phyloP scores from a whole-genome alignment of 1,140 invertebrate genomes.

The Pogonomyrmex californicus region DNA sequence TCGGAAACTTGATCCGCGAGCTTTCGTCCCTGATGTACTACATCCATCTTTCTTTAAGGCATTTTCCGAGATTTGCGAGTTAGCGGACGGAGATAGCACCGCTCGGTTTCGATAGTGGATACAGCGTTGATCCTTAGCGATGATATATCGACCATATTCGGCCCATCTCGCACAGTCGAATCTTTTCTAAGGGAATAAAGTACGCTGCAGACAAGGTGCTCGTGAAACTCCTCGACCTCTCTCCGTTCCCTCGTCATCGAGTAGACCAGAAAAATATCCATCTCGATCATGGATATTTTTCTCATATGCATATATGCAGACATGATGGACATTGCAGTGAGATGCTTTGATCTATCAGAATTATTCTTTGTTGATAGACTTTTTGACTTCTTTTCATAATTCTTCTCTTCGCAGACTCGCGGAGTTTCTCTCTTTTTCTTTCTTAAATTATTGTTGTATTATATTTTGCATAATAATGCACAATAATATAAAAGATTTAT shows the following conservation, averaged over 20 bases:
- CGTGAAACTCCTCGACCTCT: constrained; percentile 18
- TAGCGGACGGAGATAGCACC: constrained; percentile 33
- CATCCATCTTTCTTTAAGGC: constrained; percentile 54
- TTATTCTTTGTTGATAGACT: not conserved
- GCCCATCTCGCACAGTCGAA: constrained; percentile 38
- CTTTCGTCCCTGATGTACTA: constrained; percentile 44
- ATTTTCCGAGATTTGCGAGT: constrained; percentile 62
- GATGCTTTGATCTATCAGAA: not conserved
- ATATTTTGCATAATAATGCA: constrained; percentile 5
- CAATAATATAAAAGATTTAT: constrained; percentile 22
- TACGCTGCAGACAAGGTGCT: constrained; percentile 31
- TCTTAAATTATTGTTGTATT: not conserved
- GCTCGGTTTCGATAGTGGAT: constrained; percentile 38
- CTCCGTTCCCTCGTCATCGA: constrained; percentile 33
- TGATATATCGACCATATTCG: constrained; percentile 52
- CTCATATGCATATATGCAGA: not conserved
- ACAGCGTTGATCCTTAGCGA: constrained; percentile 38
- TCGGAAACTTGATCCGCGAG: constrained; percentile 25
- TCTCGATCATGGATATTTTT: constrained; percentile 46
- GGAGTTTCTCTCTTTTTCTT: not conserved
- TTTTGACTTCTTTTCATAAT: not conserved
- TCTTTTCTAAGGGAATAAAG: constrained; percentile 27
- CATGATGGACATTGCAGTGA: not conserved
- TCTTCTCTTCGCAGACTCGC: not conserved
- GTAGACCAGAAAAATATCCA: constrained; percentile 24